Percentiles rank a stretch among this genome's conserved stretches.
Conservation (phyloP, 2,797 vertebrate species). For the Mormyrops boulengeri region DNA sequence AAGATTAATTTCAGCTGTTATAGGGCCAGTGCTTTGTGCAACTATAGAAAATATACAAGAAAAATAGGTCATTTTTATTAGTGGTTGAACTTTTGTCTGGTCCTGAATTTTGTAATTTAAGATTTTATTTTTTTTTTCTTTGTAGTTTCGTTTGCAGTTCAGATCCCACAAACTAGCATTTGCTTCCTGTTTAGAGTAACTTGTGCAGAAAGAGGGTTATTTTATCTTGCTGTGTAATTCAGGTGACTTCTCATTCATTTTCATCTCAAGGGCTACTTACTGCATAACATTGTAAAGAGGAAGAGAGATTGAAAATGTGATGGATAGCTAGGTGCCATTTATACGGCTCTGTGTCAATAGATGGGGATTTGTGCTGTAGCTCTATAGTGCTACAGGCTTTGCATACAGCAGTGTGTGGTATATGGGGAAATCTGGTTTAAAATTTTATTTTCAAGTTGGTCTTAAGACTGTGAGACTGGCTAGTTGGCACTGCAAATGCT, state of each 20-base stretch:
- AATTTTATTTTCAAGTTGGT: neutral
- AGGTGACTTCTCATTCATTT: conserved; percentile 59
- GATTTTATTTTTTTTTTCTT: conserved; percentile 25
- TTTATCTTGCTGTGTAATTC: conserved; percentile 45
- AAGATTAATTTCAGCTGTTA: conserved; percentile 46
- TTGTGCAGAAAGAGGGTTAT: conserved; percentile 53
- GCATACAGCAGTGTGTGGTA: neutral
- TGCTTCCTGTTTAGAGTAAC: conserved; percentile 47
- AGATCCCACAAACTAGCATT: conserved; percentile 16
- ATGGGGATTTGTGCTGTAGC: neutral
- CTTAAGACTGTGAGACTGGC: neutral
- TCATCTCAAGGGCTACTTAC: conserved; percentile 73
- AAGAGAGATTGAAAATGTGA: conserved; percentile 43
- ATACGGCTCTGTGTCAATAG: neutral
- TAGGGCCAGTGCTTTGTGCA: conserved; percentile 58
- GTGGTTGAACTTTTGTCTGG: conserved; percentile 53
- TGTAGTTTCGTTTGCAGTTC: conserved; percentile 25
- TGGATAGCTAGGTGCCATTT: neutral
- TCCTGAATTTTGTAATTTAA: conserved; percentile 56
- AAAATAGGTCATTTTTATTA: conserved; percentile 51
- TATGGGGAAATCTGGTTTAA: neutral
- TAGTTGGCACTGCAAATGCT: neutral
- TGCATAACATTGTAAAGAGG: conserved; percentile 36
- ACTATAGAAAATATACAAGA: conserved; percentile 61
- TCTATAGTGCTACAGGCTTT: neutral